A percentile compares a stretch with the other conserved stretches of the same genome.
Evolutionary conservation across 2,888 invertebrate genomes (phyloP).

Genomic region (Colostygia pectinataria): DNA sequence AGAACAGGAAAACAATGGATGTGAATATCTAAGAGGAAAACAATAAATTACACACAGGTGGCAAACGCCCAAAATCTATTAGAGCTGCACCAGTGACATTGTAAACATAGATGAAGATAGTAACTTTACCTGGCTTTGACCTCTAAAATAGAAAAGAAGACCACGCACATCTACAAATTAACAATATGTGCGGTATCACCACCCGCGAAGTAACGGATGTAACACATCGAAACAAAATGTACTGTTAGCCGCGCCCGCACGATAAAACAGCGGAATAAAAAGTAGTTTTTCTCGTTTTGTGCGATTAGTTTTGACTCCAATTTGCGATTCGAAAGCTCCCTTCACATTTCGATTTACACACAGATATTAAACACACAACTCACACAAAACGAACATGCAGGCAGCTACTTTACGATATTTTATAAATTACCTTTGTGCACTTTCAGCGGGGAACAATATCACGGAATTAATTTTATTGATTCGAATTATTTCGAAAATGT

Average conservation of each 20-base stretch:
- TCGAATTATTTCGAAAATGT: slow-evolving; percentile 23
- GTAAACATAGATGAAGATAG: neutral
- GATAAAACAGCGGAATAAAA: slow-evolving; percentile 44
- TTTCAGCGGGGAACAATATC: slow-evolving; percentile 15
- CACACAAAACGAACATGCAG: no score
- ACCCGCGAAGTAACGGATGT: slow-evolving; percentile 66
- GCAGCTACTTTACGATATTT: no score
- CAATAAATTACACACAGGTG: no score
- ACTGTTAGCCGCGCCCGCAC: slow-evolving; percentile 56
- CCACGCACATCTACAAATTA: slow-evolving; percentile 6
- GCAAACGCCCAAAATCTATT: no score
- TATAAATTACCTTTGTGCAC: slow-evolving; percentile 13
- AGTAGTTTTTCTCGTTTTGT: slow-evolving; percentile 63
- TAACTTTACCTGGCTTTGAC: slow-evolving; percentile 24
- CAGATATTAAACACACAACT: neutral
- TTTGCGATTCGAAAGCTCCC: slow-evolving; percentile 34
- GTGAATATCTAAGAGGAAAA: no score
- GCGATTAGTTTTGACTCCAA: slow-evolving; percentile 39
- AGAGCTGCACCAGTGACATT: no score
- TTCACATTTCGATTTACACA: slow-evolving; percentile 1
- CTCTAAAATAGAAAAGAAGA: slow-evolving; percentile 10
- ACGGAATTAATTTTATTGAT: slow-evolving; percentile 13
- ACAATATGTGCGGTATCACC: slow-evolving; percentile 36
- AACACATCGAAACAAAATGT: slow-evolving; percentile 56
- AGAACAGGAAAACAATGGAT: no score